Evolutionary conservation across 1,140 invertebrate species (phyloP), one percentile per base, ranked within the genome.

Genomic region (Ceratoteleas bidentatus): DNA sequence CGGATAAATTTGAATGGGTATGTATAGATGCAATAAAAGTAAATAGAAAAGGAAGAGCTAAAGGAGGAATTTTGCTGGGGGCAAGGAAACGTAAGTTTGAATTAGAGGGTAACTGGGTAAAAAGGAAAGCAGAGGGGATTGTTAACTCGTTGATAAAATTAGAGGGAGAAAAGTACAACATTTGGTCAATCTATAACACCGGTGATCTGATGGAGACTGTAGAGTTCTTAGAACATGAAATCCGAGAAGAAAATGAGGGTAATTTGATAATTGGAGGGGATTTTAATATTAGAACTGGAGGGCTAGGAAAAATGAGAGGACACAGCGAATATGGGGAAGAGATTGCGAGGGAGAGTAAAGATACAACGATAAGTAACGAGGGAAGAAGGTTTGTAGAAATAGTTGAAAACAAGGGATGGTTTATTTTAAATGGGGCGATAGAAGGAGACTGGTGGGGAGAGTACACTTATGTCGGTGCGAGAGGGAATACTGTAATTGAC

Each of bases 41-140:
- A 40, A 65, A 65, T 6, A 72, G 33, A 34, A 79, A 72, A 68
- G 75, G 66, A 2, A 64, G 75, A 11, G 66, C 66, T 8, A 79
- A 66, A 52, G 66, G 66, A 11, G 66, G 60, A 2, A 60, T 79
- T 57, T 47, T 69, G 33, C 14, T 68, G 8, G 53, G 65, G 10
- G 45, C 45, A 13, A 56, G 43, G 13, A 69, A 69, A 57, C 15
- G 40, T 4, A 15, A n/a, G 14, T 11, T 33, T 10, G 34, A 43
- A 43, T 7, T 54, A 14, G 15, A 56, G 6, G 16, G 7, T 10
- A n/a, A 13, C 6, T 56, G 54, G 54, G 13, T 32, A 56, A 11
- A 40, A 5, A 16, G 43, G 14, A 56, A 11, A 43, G 13, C 36
- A 5, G 64, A 69, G 33, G 53, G 47, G 6, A 14, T 61, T 11